A percentile compares a stretch with the other conserved stretches of the same genome.
phyloP scores from a whole-genome alignment of 2,113 vertebrate genomes.

The Prunella fulvescens region DNA sequence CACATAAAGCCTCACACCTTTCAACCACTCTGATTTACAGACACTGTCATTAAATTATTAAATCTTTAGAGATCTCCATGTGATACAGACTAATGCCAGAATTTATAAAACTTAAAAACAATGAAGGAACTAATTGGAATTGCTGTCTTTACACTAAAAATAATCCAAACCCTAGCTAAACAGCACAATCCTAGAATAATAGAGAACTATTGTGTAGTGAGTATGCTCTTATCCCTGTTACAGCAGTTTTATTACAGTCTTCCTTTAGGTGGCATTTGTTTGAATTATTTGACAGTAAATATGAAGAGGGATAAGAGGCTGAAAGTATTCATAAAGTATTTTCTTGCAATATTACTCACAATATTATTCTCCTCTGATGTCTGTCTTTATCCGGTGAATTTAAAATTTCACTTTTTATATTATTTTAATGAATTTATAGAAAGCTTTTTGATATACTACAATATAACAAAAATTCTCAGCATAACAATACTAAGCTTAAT shows the following conservation, averaged over 20 bases:
- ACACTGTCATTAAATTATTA: background rate
- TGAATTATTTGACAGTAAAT: background rate
- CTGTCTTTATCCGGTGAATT: background rate
- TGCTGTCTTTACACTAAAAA: background rate
- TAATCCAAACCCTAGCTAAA: background rate
- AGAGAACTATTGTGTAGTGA: background rate
- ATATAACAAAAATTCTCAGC: background rate
- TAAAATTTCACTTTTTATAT: background rate
- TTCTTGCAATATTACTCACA: background rate
- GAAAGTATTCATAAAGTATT: background rate
- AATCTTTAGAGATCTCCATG: background rate
- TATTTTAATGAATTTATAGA: background rate
- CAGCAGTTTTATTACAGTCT: background rate
- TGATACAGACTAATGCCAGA: background rate
- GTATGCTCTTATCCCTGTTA: background rate
- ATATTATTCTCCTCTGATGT: background rate
- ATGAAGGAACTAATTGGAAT: background rate
- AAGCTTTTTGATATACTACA: background rate
- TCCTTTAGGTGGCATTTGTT: background rate
- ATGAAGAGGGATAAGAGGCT: background rate
- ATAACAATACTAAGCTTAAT: background rate
- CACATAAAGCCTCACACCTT: background rate
- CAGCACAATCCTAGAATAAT: background rate
- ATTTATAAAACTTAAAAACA: background rate
- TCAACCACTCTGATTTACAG: background rate